Evolutionary conservation across 2,888 invertebrate species (phyloP).

Genomic region (Anoplius nigerrimus): DNA sequence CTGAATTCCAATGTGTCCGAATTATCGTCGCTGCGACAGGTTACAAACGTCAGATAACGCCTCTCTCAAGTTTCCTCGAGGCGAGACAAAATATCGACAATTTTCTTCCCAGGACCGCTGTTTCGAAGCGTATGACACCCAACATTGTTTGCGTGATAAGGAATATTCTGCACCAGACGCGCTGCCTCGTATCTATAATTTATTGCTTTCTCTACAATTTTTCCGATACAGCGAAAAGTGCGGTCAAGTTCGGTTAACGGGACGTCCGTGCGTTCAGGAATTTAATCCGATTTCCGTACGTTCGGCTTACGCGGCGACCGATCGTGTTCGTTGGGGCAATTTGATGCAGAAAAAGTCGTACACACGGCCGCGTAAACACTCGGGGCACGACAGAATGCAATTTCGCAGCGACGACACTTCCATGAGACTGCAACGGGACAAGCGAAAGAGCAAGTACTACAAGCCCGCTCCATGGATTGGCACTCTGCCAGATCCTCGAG

Average conservation of each 20-base stretch:
- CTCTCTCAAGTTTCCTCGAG: slow-evolving; percentile 3
- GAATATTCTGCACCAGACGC: no score
- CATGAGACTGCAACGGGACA: neutral
- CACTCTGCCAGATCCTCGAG: slow-evolving; percentile 21
- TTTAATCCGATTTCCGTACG: no score
- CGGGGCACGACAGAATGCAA: neutral
- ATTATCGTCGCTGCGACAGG: slow-evolving; percentile 16
- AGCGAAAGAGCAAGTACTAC: slow-evolving; percentile 15
- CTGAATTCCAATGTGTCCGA: slow-evolving; percentile 44
- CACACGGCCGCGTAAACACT: neutral
- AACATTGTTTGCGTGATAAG: no score
- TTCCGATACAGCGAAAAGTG: no score
- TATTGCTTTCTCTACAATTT: no score
- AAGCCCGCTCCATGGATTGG: slow-evolving; percentile 29
- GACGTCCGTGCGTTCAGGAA: neutral
- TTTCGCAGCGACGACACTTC: slow-evolving; percentile 4
- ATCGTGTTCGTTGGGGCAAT: no score
- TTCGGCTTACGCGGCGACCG: no score
- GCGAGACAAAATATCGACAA: slow-evolving; percentile 15
- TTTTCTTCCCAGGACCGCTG: neutral
- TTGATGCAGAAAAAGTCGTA: no score
- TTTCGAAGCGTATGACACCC: no score
- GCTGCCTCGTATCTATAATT: no score
- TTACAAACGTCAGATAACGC: slow-evolving; percentile 39
- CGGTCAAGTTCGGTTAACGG: no score